phyloP scores from a whole-genome alignment of 2,888 invertebrate species.

The Drosophila merina region DNA sequence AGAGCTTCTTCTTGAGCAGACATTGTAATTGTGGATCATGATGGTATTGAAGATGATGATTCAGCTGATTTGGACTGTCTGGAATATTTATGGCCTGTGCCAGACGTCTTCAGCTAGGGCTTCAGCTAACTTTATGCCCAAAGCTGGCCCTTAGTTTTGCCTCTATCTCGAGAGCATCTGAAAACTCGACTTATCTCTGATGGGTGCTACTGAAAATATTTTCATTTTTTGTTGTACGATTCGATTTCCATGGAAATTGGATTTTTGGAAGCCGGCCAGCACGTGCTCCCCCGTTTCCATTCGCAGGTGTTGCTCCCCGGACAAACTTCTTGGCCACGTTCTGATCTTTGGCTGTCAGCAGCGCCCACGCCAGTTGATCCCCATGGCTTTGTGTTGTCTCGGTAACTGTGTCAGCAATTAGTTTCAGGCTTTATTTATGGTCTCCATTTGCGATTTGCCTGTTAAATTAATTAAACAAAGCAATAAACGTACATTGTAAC shows the following conservation, averaged over 20 bases:
- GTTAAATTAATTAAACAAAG: constrained; percentile 66
- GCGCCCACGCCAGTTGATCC: constrained; percentile 63
- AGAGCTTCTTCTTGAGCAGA: constrained; percentile 38
- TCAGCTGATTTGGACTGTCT: constrained; percentile 66
- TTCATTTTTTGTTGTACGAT: constrained; percentile 49
- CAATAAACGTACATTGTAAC: constrained; percentile 34
- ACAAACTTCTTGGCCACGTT: constrained; percentile 42
- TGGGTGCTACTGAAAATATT: constrained; percentile 69
- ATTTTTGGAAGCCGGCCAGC: constrained; percentile 48
- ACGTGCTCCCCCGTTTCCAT: constrained; percentile 56
- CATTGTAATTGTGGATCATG: constrained; percentile 66
- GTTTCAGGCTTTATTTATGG: constrained; percentile 72
- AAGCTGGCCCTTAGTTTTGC: constrained; percentile 21
- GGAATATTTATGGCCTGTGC: constrained; percentile 76
- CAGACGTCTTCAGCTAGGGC: constrained; percentile 59
- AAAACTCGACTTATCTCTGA: constrained; percentile 21
- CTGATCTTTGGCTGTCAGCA: constrained; percentile 64
- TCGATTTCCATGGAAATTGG: constrained; percentile 40
- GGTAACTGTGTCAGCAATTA: constrained; percentile 77
- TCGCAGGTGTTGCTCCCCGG: constrained; percentile 61
- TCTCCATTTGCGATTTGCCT: constrained; percentile 60
- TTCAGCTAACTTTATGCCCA: constrained; percentile 11
- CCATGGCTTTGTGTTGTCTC: constrained; percentile 65
- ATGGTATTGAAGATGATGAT: constrained; percentile 56
- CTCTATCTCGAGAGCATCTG: constrained; percentile 29